Conservation (phyloP, 1,140 invertebrate genomes). For the Hirudo medicinalis region DNA sequence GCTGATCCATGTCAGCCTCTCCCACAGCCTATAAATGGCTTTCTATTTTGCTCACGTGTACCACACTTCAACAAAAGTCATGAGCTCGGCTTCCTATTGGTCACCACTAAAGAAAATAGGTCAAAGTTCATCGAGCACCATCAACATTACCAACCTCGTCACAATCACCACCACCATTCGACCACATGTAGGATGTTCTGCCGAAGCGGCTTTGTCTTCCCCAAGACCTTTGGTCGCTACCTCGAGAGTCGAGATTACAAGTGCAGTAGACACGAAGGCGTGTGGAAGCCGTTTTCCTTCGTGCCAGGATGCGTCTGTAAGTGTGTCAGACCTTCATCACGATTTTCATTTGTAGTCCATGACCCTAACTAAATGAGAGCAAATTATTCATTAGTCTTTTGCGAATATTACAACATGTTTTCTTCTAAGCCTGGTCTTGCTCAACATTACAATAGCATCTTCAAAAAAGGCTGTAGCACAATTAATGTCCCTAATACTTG, state of each 20-base stretch:
- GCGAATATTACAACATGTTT: too few species aligned
- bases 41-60: slow-evolving; percentile 7
- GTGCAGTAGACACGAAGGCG: slow-evolving; percentile 6
- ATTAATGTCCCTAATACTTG: too few species aligned
- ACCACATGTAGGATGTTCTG: background rate
- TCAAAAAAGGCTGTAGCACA: too few species aligned
- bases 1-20: background rate
- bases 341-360: too few species aligned
- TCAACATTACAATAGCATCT: too few species aligned
- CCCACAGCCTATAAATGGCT: background rate
- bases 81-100: background rate
- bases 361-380: too few species aligned
- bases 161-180: background rate
- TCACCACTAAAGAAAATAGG: background rate
- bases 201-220: background rate
- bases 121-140: background rate
- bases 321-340: background rate
- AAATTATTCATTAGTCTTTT: too few species aligned
- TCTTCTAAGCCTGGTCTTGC: too few species aligned
- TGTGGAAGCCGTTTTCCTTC: slow-evolving; percentile 4
- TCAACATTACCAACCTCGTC: background rate
- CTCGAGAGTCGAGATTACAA: background rate
- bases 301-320: slow-evolving; percentile 1
- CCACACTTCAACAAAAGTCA: background rate
- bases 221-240: background rate